A percentile compares a stretch with the other conserved stretches of the same genome.
Conservation (phyloP, 2,888 invertebrate genomes). For the Caenorhabditis parvicauda region DNA sequence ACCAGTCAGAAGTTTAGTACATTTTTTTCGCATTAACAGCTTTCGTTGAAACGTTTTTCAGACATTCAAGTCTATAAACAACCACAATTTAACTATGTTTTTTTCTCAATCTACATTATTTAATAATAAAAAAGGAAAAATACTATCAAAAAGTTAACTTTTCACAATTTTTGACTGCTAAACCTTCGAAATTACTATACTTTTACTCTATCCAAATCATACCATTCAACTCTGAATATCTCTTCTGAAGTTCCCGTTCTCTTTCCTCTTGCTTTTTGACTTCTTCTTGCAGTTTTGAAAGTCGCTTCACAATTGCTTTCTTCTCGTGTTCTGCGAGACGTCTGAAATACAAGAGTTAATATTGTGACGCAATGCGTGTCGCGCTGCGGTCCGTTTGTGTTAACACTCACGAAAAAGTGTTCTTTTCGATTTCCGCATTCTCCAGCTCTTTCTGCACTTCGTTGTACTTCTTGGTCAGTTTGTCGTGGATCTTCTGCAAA, state of each 20-base stretch:
- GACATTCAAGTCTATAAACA: too few relatives aligned
- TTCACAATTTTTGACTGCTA: neutral
- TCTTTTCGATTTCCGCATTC: constrained; percentile 77
- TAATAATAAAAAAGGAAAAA: neutral
- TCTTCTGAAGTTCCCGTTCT: constrained; percentile 81
- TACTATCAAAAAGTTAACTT: neutral
- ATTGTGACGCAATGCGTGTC: too few relatives aligned
- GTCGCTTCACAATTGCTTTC: constrained; percentile 78
- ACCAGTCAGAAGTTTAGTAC: too few relatives aligned
- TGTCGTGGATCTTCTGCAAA: constrained; percentile 68
- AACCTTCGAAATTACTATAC: neutral
- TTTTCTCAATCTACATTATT: too few relatives aligned
- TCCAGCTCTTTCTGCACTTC: constrained; percentile 79
- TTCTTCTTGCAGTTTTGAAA: constrained; percentile 45
- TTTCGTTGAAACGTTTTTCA: too few relatives aligned
- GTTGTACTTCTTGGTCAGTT: constrained; percentile 71
- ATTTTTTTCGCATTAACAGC: too few relatives aligned
- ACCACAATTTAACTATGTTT: too few relatives aligned
- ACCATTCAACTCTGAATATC: constrained; percentile 74
- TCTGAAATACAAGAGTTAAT: constrained; percentile 13
- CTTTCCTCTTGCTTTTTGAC: constrained; percentile 69
- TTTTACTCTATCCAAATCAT: neutral
- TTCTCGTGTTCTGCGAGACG: constrained; percentile 77
- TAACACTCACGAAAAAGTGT: constrained; percentile 41
- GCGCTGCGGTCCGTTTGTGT: too few relatives aligned